Conservation (phyloP, 2,797 vertebrate species). For the Ambastaia sidthimunki region DNA sequence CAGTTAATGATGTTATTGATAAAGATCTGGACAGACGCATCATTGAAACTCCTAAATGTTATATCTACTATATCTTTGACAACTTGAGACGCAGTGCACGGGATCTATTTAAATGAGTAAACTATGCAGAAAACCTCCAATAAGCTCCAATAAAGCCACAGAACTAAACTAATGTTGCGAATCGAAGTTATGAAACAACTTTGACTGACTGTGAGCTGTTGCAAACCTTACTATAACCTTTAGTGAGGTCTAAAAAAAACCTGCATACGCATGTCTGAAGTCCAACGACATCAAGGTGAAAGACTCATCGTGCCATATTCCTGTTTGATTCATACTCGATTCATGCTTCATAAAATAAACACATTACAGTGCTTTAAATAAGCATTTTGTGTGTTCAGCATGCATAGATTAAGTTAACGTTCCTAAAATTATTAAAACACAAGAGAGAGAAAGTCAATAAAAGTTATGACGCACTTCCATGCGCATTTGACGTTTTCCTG, state of each 20-base stretch:
- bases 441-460: background rate
- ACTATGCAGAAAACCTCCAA: background rate
- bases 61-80: background rate
- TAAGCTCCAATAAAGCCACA: background rate
- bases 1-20: constrained; percentile 89
- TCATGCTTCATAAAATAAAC: background rate
- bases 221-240: constrained; percentile 33
- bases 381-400: background rate
- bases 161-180: background rate
- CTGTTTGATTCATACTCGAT: background rate
- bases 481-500: background rate
- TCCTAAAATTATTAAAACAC: too few species aligned
- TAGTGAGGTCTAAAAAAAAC: constrained; percentile 31
- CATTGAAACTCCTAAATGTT: background rate
- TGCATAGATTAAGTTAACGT: too few species aligned
- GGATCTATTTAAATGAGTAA: background rate
- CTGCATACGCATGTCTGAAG: constrained; percentile 53
- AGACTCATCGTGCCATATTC: background rate
- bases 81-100: background rate
- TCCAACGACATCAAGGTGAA: constrained; percentile 56
- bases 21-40: constrained; percentile 90
- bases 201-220: background rate
- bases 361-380: background rate
- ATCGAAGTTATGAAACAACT: background rate
- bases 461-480: constrained; percentile 8